Percentiles rank a stretch among this genome's conserved stretches.
phyloP scores from a whole-genome alignment of 2,797 vertebrate species.

The Gallinago stenura region DNA sequence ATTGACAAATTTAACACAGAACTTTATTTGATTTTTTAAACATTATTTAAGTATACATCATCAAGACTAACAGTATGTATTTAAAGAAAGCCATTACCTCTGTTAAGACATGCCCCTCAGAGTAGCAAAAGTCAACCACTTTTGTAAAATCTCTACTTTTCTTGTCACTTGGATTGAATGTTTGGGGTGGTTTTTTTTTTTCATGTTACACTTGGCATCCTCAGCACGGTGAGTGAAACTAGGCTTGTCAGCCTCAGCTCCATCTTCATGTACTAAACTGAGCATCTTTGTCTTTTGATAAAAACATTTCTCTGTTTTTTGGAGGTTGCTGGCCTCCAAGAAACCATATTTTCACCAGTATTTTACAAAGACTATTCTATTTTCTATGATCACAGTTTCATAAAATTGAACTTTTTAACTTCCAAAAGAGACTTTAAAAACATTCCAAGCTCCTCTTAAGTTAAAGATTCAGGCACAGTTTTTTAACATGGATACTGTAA shows the following conservation, averaged over 20 bases:
- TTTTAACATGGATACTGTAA: background rate
- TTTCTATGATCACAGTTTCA: background rate
- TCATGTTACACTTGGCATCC: background rate
- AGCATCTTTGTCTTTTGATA: background rate
- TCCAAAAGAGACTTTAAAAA: background rate
- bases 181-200: background rate
- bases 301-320: no score
- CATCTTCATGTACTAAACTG: background rate
- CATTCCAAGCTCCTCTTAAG: background rate
- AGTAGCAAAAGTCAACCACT: conserved; percentile 4
- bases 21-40: background rate
- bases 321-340: no score
- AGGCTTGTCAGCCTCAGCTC: background rate
- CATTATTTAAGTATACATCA: conserved; percentile 32
- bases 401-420: background rate
- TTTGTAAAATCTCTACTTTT: background rate
- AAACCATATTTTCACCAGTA: background rate
- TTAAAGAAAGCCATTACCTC: conserved; percentile 28
- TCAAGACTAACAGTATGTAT: conserved; percentile 33
- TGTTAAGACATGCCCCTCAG: conserved; percentile 1
- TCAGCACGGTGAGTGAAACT: background rate
- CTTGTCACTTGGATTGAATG: background rate
- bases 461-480: background rate
- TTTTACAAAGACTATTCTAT: background rate
- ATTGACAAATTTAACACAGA: conserved; percentile 67